Evolutionary conservation across 2,888 invertebrate genomes (phyloP).

Genomic region (Drepanosiphum platanoidis): DNA sequence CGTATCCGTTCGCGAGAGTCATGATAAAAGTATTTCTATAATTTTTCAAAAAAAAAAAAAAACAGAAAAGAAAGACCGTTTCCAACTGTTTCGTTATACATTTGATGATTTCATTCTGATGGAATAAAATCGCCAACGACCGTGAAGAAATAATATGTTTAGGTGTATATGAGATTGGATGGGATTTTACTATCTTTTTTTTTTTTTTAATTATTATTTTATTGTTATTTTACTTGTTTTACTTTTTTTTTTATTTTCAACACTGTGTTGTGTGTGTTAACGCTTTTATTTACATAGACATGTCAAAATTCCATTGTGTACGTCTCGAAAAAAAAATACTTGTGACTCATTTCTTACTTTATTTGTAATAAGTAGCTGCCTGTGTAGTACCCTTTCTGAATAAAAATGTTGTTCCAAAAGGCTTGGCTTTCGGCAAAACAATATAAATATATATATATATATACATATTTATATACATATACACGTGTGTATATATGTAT

Average conservation of each 20-base stretch:
- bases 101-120: background rate
- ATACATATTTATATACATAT: too few species aligned
- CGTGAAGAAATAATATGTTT: conserved; percentile 5
- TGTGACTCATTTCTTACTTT: conserved; percentile 61
- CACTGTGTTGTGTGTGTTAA: conserved; percentile 62
- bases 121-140: background rate
- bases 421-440: conserved; percentile 59
- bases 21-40: too few species aligned
- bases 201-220: conserved; percentile 17
- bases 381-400: conserved; percentile 60
- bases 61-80: too few species aligned
- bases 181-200: conserved; percentile 27
- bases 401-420: conserved; percentile 54
- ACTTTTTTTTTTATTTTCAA: conserved; percentile 55
- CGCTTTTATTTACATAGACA: conserved; percentile 62
- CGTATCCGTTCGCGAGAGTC: background rate
- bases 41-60: too few species aligned
- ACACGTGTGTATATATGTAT: too few species aligned
- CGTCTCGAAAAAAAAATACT: conserved; percentile 61
- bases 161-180: conserved; percentile 9
- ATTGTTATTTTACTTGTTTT: conserved; percentile 42
- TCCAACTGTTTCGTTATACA: background rate
- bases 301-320: conserved; percentile 61
- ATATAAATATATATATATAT: background rate
- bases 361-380: conserved; percentile 61